These are phyloP conservation scores for Fragum whitleyi DNA, from an alignment of 2,888 invertebrate genomes.

Conservation along the genomic window DNA sequence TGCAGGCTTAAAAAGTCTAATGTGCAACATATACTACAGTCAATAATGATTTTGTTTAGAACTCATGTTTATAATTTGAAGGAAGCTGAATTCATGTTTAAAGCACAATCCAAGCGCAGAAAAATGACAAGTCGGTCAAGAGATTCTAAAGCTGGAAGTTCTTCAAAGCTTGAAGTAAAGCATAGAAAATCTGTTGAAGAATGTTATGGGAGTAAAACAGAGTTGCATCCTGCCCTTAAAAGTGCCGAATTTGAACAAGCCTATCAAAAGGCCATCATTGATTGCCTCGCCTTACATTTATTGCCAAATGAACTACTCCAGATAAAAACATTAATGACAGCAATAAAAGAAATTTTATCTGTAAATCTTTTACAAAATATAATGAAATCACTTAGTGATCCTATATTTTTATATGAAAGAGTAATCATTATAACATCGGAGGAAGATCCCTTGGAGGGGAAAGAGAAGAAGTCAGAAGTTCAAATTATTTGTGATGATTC, in stretches of 20 bases:
- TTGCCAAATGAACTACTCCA: constrained; percentile 47
- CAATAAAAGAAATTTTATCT: constrained; percentile 69
- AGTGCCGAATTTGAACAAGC: constrained; percentile 56
- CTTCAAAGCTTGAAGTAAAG: neutral
- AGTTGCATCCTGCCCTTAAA: constrained; percentile 65
- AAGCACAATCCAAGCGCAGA: constrained; percentile 46
- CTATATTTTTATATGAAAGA: constrained; percentile 76
- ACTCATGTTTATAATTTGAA: constrained; percentile 59
- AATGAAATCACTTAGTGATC: constrained; percentile 68
- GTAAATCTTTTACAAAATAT: constrained; percentile 73
- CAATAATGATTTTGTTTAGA: constrained; percentile 56
- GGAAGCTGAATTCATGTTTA: constrained; percentile 47
- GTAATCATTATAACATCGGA: constrained; percentile 74
- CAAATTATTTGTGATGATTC: constrained; percentile 18
- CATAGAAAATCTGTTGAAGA: constrained; percentile 63
- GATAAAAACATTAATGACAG: constrained; percentile 48
- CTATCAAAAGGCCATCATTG: constrained; percentile 59
- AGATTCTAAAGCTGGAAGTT: constrained; percentile 11
- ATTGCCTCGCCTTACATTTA: constrained; percentile 49
- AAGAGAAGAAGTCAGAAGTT: constrained; percentile 33
- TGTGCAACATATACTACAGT: constrained; percentile 42
- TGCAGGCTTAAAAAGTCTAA: constrained; percentile 57
- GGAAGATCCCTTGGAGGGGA: constrained; percentile 45
- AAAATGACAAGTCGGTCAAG: constrained; percentile 26
- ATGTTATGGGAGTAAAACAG: constrained; percentile 61